Evolutionary conservation across 2,888 invertebrate species (phyloP), one percentile per base, ranked within the genome.

Genomic region (Temnothorax ravouxi): DNA sequence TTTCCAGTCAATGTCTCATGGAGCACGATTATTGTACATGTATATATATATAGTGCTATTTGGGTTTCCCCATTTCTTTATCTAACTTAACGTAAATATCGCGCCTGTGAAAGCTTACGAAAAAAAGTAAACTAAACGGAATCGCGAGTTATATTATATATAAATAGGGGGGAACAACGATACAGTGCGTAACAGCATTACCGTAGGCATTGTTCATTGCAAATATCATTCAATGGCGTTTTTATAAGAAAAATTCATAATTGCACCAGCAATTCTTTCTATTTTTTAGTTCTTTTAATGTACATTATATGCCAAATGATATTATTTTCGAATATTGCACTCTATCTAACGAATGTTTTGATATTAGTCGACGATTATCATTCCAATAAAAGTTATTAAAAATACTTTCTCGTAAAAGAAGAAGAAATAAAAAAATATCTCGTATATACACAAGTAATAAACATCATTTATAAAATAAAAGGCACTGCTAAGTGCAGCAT

Each of bases 1-100:
- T 93, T 91, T 93, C 93, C 93, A 93, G 93, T 93, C 92, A 92
- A 84, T 92, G 84, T 92, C 90, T 91, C 90, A 86, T 88, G 90
- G 87, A 93, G 90, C 92, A 93, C 91, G 90, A 89, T 91, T 89
- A 88, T 84, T 79, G 44, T 79, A 56, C 69, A 67, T 79, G 25
- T 76, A 6, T 75, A 62, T 69, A 47, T 44, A 18, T 56, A 15
- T 44, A 34, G 41, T 34, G 44, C 34, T 41, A 8, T 76, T n/a
- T 29, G 61, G 47, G 15, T 3, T 52, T 85, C 87, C 50, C 66
- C 74, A 56, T 72, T 67, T 75, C 62, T 47, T 44, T 74, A 85
- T 86, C 87, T 84, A 76, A 80, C 82, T 75, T 84, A 82, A 85
- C 59, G 54, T 69, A 61, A 85, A 84, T 62, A 75, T 85, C 86